phyloP scores from a whole-genome alignment of 2,797 vertebrate species.

The Lates japonicus region DNA sequence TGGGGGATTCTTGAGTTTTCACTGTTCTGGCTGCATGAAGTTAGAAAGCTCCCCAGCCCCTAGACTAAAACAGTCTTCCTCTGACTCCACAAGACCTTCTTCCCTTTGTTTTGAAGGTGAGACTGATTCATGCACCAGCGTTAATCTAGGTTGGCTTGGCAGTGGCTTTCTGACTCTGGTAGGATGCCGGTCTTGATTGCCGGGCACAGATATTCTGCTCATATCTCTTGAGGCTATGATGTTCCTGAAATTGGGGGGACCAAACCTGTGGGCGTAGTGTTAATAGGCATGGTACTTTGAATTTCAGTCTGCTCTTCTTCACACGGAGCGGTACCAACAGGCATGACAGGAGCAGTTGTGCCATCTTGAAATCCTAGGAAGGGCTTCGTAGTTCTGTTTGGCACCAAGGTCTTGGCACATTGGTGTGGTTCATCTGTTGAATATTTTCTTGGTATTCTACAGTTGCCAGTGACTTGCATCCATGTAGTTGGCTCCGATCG shows the following conservation, averaged over 20 bases:
- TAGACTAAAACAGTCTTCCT: slow-evolving; percentile 98
- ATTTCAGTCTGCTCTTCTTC: slow-evolving; percentile 86
- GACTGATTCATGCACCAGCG: slow-evolving; percentile 83
- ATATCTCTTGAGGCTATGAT: slow-evolving; percentile 95
- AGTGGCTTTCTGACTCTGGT: slow-evolving; percentile 89
- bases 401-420: slow-evolving; percentile 81
- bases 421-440: slow-evolving; percentile 75
- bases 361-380: slow-evolving; percentile 87
- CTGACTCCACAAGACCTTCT: slow-evolving; percentile 91
- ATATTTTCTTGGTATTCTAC: slow-evolving; percentile 65
- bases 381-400: slow-evolving; percentile 94
- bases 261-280: slow-evolving; percentile 83
- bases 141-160: slow-evolving; percentile 87
- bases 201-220: slow-evolving; percentile 95
- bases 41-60: slow-evolving; percentile 99
- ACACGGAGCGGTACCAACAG: slow-evolving; percentile 77
- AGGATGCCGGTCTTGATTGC: slow-evolving; percentile 93
- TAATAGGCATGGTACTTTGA: slow-evolving; percentile 85
- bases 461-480: slow-evolving; percentile 73
- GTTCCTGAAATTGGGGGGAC: slow-evolving; percentile 89
- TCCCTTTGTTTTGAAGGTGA: slow-evolving; percentile 86
- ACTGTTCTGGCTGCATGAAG: slow-evolving; percentile 93
- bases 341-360: slow-evolving; percentile 77
- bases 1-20: slow-evolving; percentile 95
- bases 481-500: slow-evolving; percentile 76